Percentiles rank a stretch among this genome's conserved stretches.
These are phyloP conservation scores for Morone chrysops DNA, from an alignment of 2,113 vertebrate genomes.

Conservation along the genomic window DNA sequence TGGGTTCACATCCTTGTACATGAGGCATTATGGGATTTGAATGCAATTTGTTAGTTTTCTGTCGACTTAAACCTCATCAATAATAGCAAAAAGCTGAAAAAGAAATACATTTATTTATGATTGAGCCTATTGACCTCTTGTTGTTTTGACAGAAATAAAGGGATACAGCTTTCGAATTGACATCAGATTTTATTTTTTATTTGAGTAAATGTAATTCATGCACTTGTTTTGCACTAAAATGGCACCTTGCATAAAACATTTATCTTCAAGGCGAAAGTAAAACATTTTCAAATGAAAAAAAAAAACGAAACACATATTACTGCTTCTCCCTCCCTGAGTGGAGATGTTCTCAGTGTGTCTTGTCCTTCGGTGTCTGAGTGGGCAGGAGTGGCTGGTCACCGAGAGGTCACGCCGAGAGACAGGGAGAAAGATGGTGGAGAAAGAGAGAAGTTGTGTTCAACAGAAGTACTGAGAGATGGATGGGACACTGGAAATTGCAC, in stretches of 20 bases:
- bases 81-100: background rate
- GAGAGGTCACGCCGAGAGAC: slow-evolving; percentile 45
- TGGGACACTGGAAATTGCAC: slow-evolving; percentile 43
- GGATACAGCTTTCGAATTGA: background rate
- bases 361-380: slow-evolving; percentile 25
- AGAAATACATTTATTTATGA: background rate
- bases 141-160: background rate
- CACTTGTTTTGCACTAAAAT: slow-evolving; percentile 5
- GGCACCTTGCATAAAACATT: slow-evolving; percentile 43
- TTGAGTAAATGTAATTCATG: background rate
- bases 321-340: slow-evolving; percentile 21
- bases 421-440: background rate
- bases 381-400: slow-evolving; percentile 41
- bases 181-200: too few species aligned
- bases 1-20: background rate
- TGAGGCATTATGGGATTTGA: background rate
- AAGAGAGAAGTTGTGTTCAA: slow-evolving; percentile 25
- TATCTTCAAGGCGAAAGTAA: slow-evolving; percentile 19
- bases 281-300: slow-evolving; percentile 36
- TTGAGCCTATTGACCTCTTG: background rate
- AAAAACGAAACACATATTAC: background rate
- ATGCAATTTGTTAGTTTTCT: background rate
- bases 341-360: slow-evolving; percentile 25
- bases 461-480: slow-evolving; percentile 21
- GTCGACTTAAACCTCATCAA: slow-evolving; percentile 3